Evolutionary conservation across 1,140 invertebrate genomes (phyloP).

Genomic region (Ceratosolen fusciceps): DNA sequence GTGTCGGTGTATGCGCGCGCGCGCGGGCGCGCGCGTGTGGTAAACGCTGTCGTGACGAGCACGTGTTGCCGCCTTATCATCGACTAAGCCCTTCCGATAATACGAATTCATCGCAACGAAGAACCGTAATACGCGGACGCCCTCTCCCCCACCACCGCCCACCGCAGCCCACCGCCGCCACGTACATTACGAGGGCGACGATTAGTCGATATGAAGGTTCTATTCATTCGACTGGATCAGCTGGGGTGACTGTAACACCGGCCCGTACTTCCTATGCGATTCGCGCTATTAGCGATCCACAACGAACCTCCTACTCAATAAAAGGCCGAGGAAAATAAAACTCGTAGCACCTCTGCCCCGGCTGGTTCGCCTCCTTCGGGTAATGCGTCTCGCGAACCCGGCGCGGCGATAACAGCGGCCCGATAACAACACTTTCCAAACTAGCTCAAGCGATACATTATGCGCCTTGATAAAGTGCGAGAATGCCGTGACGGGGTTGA

Average conservation of each 20-base stretch:
- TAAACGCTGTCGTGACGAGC: background rate
- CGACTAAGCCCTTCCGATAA: background rate
- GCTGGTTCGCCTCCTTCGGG: slow-evolving; percentile 30
- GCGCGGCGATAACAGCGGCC: slow-evolving; percentile 18
- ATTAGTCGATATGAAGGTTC: too few species aligned
- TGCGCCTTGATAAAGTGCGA: slow-evolving; percentile 21
- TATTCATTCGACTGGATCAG: too few species aligned
- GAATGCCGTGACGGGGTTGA: slow-evolving; percentile 30
- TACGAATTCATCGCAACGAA: too few species aligned
- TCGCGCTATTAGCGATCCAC: background rate
- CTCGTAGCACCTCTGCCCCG: background rate
- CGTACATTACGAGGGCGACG: too few species aligned
- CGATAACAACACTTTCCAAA: slow-evolving; percentile 45
- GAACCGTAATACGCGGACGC: too few species aligned
- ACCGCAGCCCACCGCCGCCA: too few species aligned
- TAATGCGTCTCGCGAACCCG: slow-evolving; percentile 17
- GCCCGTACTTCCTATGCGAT: too few species aligned
- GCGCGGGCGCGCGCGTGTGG: background rate
- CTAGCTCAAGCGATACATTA: slow-evolving; percentile 39
- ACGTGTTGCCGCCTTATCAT: slow-evolving; percentile 1
- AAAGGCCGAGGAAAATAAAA: background rate
- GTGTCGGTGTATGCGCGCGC: background rate
- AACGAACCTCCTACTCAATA: background rate
- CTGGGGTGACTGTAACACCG: too few species aligned
- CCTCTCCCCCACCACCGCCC: too few species aligned